Percentiles rank a stretch among this genome's conserved stretches.
phyloP scores from a whole-genome alignment of 1,140 invertebrate genomes.

The Colletes gigas region DNA sequence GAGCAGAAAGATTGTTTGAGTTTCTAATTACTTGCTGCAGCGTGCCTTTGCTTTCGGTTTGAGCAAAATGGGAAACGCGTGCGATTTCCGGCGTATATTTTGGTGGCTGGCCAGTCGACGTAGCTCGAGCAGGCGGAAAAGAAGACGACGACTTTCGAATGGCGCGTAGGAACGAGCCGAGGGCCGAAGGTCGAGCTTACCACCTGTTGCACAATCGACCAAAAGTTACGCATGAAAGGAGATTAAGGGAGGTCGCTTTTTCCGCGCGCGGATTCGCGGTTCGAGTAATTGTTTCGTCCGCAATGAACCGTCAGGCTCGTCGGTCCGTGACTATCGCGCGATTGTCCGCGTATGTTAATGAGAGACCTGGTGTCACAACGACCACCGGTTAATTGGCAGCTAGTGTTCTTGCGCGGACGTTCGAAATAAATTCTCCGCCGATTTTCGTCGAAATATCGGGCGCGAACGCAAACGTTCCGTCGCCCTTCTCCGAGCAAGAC shows the following conservation, averaged over 20 bases:
- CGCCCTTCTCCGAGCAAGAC: no score
- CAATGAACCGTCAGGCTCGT: slow-evolving; percentile 1
- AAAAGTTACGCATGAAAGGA: slow-evolving; percentile 65
- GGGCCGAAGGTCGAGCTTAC: slow-evolving; percentile 53
- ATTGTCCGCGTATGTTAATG: slow-evolving; percentile 26
- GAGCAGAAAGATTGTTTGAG: no score
- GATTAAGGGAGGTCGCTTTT: slow-evolving; percentile 48
- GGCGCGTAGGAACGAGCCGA: slow-evolving; percentile 11
- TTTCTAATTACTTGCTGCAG: no score
- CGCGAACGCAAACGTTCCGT: no score
- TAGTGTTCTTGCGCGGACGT: neutral
- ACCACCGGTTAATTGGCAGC: neutral
- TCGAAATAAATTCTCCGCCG: neutral
- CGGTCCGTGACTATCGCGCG: slow-evolving; percentile 31
- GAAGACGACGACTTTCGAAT: slow-evolving; percentile 22
- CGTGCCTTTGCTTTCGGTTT: no score
- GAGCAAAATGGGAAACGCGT: no score
- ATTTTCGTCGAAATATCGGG: no score
- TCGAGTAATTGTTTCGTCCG: slow-evolving; percentile 20
- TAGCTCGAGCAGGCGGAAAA: neutral
- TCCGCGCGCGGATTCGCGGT: slow-evolving; percentile 13
- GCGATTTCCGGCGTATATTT: neutral
- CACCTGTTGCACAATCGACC: slow-evolving; percentile 63
- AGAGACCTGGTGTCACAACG: neutral
- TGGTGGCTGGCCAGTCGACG: neutral